Evolutionary conservation across 2,113 vertebrate genomes (phyloP).

Genomic region (Microcebus lehilahytsara): DNA sequence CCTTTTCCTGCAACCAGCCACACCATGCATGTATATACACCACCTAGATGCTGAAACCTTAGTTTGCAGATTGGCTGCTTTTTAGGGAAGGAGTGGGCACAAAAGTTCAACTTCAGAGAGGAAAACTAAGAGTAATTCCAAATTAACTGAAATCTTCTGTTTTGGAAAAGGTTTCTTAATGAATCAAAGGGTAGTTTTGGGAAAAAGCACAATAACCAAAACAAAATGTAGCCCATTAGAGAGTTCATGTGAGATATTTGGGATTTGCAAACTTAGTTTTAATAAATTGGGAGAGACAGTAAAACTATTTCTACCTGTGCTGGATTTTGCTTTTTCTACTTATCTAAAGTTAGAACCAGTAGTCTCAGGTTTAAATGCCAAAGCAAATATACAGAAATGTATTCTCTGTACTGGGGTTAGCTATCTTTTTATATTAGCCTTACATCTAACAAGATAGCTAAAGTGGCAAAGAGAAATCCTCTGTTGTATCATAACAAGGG

Average conservation of each 20-base stretch:
- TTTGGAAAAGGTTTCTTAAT: neutral
- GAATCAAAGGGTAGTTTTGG: neutral
- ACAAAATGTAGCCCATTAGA: neutral
- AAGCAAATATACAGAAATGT: neutral
- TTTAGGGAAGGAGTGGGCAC: neutral
- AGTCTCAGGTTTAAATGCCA: neutral
- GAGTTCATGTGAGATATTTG: neutral
- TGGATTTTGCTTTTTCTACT: neutral
- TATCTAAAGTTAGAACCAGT: neutral
- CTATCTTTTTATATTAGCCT: neutral
- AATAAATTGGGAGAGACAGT: neutral
- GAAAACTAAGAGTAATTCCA: neutral
- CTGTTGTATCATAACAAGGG: neutral
- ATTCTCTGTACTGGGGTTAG: neutral
- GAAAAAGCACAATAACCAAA: neutral
- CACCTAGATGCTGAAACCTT: neutral
- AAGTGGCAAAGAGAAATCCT: neutral
- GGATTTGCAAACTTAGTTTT: constrained; percentile 15
- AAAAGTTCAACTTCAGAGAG: neutral
- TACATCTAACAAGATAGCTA: neutral
- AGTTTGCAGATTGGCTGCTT: neutral
- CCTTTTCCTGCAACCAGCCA: neutral
- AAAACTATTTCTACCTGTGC: neutral
- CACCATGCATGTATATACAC: neutral
- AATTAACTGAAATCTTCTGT: neutral